Base-by-base conservation (phyloP, 2,113 vertebrate genomes). In the Hymenochirus boettgeri region DNA sequence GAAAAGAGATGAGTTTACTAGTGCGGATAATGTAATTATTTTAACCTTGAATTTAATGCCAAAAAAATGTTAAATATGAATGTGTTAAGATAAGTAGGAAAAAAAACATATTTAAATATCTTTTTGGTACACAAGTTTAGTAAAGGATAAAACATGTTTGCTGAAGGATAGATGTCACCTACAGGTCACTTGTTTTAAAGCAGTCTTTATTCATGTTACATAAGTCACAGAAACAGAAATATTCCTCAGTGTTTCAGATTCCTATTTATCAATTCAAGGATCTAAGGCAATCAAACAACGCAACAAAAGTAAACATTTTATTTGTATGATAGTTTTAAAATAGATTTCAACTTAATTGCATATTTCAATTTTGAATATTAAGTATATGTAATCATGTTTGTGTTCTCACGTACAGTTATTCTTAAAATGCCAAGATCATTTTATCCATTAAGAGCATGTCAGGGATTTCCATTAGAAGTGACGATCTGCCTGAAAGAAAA, bases 31-130 rank as follows among this genome's bases (percentile, higher is more conserved):
- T 10, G 4, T 70, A 37, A 61, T 5, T 29, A 64, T 64, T 73
- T 73, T 76, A 76, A 71, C 64, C 25, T 64, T 57, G 64, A 72
- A n/a, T 45, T 70, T 8, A 74, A 72, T 58, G 39, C 21, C 10
- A 54, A 3, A 57, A n/a, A 56, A 5, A 42, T 57, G 61, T 22
- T 19, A 69, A 73, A 29, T 2, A 23, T 45, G 2, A 9, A 57
- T 1, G 1, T 0, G 0, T 45, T 61, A 57, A 10, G 46, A 67
- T 67, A 3, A 73, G 10, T 2, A 2, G 57, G 33, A 9, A 54
- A 24, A 57, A 22, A 53, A 61, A 62, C 48, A 3, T 18, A 52
- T 54, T 27, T 9, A 1, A 62, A 61, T 50, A 18, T 55, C 57
- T 0, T 60, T 66, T 3, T 55, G 62, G 26, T 19, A 39, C 23